Evolutionary conservation across 2,888 invertebrate genomes (phyloP).

Genomic region (Strigamia crassipes): DNA sequence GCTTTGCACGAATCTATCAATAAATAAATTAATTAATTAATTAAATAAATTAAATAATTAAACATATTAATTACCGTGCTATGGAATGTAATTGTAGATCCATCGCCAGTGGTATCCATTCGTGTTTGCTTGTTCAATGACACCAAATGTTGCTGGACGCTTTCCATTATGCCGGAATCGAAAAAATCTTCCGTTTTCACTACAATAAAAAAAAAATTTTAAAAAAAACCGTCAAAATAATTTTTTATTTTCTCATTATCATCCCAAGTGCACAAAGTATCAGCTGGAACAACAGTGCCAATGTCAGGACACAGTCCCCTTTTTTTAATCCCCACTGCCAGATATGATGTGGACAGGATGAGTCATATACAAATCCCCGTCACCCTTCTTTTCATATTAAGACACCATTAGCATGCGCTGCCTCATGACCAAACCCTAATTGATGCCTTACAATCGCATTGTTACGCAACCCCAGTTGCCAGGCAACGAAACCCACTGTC

Average conservation of each 20-base stretch:
- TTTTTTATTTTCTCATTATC: not conserved
- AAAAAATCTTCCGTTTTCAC: slow-evolving; percentile 93
- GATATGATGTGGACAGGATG: slow-evolving; percentile 37
- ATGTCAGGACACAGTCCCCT: slow-evolving; percentile 25
- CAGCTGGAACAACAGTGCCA: not conserved
- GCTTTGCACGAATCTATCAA: slow-evolving; percentile 67
- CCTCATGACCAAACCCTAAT: slow-evolving; percentile 42
- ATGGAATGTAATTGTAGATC: slow-evolving; percentile 58
- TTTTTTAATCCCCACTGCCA: slow-evolving; percentile 25
- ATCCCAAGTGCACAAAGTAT: not conserved
- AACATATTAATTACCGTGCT: slow-evolving; percentile 55
- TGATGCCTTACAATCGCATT: slow-evolving; percentile 42
- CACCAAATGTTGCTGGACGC: slow-evolving; percentile 78
- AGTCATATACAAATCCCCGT: slow-evolving; percentile 3
- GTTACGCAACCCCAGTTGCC: slow-evolving; percentile 35
- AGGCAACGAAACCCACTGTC: not conserved
- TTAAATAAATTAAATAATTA: not conserved
- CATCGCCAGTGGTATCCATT: slow-evolving; percentile 56
- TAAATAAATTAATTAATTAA: not conserved
- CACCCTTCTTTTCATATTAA: slow-evolving; percentile 37
- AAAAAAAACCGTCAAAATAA: not conserved
- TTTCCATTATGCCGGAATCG: slow-evolving; percentile 90
- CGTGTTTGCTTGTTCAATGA: slow-evolving; percentile 60
- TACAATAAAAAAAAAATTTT: slow-evolving; percentile 60
- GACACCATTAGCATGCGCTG: slow-evolving; percentile 40